These are phyloP conservation scores for Paramormyrops hopkinsi DNA, from an alignment of 2,797 vertebrate genomes.

Conservation along the genomic window DNA sequence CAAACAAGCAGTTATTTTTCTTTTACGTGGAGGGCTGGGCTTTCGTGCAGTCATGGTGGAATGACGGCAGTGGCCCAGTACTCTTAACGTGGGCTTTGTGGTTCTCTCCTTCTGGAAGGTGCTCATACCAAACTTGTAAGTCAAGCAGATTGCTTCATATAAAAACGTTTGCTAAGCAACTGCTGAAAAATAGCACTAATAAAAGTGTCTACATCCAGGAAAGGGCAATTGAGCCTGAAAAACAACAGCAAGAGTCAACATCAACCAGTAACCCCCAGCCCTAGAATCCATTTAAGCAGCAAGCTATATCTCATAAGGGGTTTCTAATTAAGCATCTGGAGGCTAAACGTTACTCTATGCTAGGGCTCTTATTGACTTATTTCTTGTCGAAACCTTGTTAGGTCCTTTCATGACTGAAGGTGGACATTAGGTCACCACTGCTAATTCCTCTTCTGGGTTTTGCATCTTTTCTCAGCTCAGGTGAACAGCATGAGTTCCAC, in stretches of 20 bases:
- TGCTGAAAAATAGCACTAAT: not conserved
- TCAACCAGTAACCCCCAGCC: not conserved
- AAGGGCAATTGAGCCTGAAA: not conserved
- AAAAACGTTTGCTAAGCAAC: not conserved
- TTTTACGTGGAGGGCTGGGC: not conserved
- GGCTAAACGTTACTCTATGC: not conserved
- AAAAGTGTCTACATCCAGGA: not conserved
- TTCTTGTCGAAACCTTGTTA: not conserved
- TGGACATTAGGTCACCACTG: not conserved
- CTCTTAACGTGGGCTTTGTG: not conserved
- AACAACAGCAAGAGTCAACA: not conserved
- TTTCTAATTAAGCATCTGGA: not conserved
- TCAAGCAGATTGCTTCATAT: not conserved
- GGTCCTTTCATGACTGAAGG: not conserved
- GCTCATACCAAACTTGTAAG: not conserved
- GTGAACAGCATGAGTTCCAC: constrained; percentile 48
- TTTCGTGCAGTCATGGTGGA: not conserved
- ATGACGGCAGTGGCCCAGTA: not conserved
- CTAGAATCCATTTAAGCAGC: not conserved
- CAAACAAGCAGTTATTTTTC: not conserved
- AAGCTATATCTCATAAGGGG: not conserved
- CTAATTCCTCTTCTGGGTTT: not conserved
- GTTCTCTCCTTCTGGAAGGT: not conserved
- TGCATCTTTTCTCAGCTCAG: constrained; percentile 50
- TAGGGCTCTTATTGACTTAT: not conserved